These are phyloP conservation scores for Ashinkailepas kermadecensis DNA, from an alignment of 2,888 invertebrate species.

Conservation along the genomic window DNA sequence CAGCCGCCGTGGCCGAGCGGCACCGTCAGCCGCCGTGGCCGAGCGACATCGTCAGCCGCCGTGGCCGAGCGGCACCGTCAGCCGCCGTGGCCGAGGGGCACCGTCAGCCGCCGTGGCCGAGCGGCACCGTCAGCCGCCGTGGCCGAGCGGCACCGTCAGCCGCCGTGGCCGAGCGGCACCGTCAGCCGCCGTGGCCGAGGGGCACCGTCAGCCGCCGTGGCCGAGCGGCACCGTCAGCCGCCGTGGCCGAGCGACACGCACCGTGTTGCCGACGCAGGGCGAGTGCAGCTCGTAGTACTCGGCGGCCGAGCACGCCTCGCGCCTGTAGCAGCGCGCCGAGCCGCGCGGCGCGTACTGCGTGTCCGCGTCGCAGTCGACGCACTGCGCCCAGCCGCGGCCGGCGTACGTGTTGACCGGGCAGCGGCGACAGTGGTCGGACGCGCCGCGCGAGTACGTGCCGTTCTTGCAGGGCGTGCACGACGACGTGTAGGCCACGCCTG, in stretches of 20 bases:
- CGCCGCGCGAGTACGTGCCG: constrained; percentile 45
- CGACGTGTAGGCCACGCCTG: constrained; percentile 51
- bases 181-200: too few species aligned
- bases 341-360: constrained; percentile 45
- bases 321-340: constrained; percentile 43
- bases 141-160: too few species aligned
- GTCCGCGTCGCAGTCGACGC: constrained; percentile 43
- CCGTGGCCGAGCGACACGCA: not conserved
- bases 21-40: too few species aligned
- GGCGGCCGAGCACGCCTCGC: constrained; percentile 46
- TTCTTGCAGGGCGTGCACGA: constrained; percentile 42
- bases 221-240: too few species aligned
- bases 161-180: too few species aligned
- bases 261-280: constrained; percentile 42
- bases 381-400: constrained; percentile 42
- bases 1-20: too few species aligned
- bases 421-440: constrained; percentile 42
- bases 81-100: too few species aligned
- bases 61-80: too few species aligned
- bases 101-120: too few species aligned
- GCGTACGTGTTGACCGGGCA: constrained; percentile 47
- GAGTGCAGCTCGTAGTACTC: constrained; percentile 49
- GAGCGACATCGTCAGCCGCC: too few species aligned
- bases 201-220: too few species aligned
- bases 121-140: too few species aligned